Evolutionary conservation across 2,113 vertebrate genomes (phyloP).

Genomic region (Petromus typicus): DNA sequence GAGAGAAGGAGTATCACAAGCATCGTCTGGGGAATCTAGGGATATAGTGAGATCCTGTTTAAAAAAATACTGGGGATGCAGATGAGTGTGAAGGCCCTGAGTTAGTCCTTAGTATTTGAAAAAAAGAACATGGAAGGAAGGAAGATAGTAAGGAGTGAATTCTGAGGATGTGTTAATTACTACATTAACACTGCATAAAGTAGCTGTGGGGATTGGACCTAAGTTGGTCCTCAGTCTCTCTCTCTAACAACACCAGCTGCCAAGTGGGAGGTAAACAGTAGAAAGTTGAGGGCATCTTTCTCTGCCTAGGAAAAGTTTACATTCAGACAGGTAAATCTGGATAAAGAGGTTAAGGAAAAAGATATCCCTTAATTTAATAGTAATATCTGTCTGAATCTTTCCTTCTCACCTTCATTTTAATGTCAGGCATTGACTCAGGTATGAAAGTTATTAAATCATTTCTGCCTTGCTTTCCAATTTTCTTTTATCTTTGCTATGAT

Average conservation of each 20-base stretch:
- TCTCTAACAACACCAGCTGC: not conserved
- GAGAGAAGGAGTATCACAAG: not conserved
- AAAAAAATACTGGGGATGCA: not conserved
- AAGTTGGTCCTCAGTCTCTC: accelerated
- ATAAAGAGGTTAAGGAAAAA: not conserved
- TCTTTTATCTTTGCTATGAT: not conserved
- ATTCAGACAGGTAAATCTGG: not conserved
- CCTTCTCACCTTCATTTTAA: not conserved
- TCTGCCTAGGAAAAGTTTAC: not conserved
- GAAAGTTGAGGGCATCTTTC: not conserved
- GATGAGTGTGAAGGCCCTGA: not conserved
- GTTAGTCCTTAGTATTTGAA: not conserved
- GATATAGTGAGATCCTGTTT: not conserved
- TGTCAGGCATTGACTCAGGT: not conserved
- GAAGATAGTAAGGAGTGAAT: not conserved
- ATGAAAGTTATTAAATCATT: not conserved
- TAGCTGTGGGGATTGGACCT: not conserved
- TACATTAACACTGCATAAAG: not conserved
- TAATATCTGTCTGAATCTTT: not conserved
- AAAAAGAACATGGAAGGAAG: not conserved
- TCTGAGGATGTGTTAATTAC: not conserved
- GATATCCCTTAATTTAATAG: not conserved
- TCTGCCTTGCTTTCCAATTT: not conserved
- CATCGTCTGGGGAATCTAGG: not conserved
- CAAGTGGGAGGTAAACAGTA: too few species aligned